Base-by-base conservation (phyloP, 2,888 invertebrate genomes). In the Sarcophaga subvicina region DNA sequence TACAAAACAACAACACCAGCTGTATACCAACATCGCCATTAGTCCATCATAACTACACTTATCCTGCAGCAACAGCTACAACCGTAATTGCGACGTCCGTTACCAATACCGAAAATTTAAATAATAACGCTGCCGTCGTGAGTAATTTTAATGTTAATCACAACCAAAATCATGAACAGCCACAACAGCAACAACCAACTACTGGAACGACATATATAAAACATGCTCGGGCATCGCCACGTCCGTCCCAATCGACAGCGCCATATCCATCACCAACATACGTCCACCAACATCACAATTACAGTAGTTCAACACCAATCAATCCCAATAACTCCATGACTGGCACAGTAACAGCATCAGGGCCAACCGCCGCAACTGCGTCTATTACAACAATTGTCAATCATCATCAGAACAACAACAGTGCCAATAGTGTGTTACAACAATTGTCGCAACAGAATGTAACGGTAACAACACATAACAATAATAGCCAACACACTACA, bases 221-320 rank as follows among this genome's bases (percentile, higher is more conserved):
- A 93, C 96, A 96, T 93, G 95, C 96, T 93, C 96, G 96, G 92
- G 94, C 96, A 91, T 95, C 96, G 88, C 94, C 95, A 85, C 96
- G 96, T 93, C 94, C 96, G 93, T 95, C 96, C 90, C 94, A 95
- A 83, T 93, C 92, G 90, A 92, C 92, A 91, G 92, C 92, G 90
- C 92, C 92, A 90, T 93, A 93, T 91, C 93, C 94, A 89, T 91
- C 92, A 88, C 91, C 93, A 71, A 85, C 92, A 85, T 93, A 92
- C 90, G 92, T 91, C 90, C 92, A 92, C 88, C 92, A 93, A 81
- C 92, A 92, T 83, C 91, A 92, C 88, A 90, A 90, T 81, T 90
- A 91, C 86, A 91, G 91, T 90, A 92, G 85, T 86, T 90, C 89
- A 89, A 88, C 89, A 90, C 85, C 93, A 27, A 81, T 92, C 92